phyloP scores from a whole-genome alignment of 2,888 invertebrate species.

The Onchidella celtica region DNA sequence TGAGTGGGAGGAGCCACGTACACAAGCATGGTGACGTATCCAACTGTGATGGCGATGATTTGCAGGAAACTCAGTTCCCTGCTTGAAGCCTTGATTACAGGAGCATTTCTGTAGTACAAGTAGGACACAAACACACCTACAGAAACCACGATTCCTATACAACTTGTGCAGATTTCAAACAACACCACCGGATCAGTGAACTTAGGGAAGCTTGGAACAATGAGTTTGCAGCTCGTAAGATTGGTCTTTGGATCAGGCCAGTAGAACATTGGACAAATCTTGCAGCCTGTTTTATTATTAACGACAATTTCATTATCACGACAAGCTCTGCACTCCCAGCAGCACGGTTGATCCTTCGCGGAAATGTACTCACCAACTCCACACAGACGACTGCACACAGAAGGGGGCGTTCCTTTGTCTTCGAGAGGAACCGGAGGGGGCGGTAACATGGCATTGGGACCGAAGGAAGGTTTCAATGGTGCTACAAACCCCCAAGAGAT shows the following conservation, averaged over 20 bases:
- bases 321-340: conserved; percentile 51
- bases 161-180: conserved; percentile 33
- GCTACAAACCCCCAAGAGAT: conserved; percentile 28
- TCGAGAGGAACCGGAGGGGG: not conserved
- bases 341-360: conserved; percentile 23
- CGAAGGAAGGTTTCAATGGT: conserved; percentile 4
- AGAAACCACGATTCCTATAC: conserved; percentile 34
- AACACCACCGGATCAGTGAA: conserved; percentile 42
- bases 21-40: conserved; percentile 60
- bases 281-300: conserved; percentile 52
- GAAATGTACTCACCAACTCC: conserved; percentile 24
- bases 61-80: conserved; percentile 69
- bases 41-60: conserved; percentile 62
- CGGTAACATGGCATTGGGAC: conserved; percentile 3
- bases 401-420: conserved; percentile 8
- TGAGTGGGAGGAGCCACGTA: conserved; percentile 60
- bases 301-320: conserved; percentile 55
- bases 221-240: conserved; percentile 47
- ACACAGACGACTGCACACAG: conserved; percentile 50
- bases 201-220: conserved; percentile 35
- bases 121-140: conserved; percentile 45
- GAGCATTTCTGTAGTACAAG: conserved; percentile 51
- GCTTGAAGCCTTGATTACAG: conserved; percentile 71
- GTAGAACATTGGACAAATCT: conserved; percentile 50
- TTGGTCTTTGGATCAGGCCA: conserved; percentile 58